Evolutionary conservation across 2,888 invertebrate genomes (phyloP).

Genomic region (Trichacis sp.): DNA sequence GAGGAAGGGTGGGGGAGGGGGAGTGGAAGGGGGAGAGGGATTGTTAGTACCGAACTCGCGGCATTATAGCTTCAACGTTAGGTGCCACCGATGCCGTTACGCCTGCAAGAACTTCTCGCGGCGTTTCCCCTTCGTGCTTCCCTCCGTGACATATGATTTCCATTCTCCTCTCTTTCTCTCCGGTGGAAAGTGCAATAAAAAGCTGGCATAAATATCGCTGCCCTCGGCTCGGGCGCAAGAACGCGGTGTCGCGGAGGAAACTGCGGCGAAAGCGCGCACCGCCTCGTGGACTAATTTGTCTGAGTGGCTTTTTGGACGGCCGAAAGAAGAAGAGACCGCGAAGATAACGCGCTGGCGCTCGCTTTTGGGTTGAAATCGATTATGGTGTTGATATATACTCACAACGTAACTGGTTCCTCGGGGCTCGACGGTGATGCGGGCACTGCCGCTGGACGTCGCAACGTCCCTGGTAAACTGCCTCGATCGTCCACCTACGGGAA

Average conservation of each 20-base stretch:
- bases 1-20: conserved; percentile 44
- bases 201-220: conserved; percentile 65
- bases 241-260: conserved; percentile 47
- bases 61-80: conserved; percentile 57
- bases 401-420: conserved; percentile 67
- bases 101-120: conserved; percentile 58
- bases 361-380: conserved; percentile 31
- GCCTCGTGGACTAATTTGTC: conserved; percentile 62
- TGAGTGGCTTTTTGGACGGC: conserved; percentile 65
- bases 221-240: conserved; percentile 50
- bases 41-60: conserved; percentile 29
- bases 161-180: conserved; percentile 61
- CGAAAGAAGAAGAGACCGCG: conserved; percentile 42
- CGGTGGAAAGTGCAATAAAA: conserved; percentile 63
- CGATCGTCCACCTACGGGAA: conserved; percentile 68
- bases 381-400: conserved; percentile 51
- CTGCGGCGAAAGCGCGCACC: conserved; percentile 30
- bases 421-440: conserved; percentile 63
- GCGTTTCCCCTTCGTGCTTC: conserved; percentile 28
- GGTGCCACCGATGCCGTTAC: conserved; percentile 51
- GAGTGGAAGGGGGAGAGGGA: conserved; percentile 12
- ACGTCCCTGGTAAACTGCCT: conserved; percentile 64
- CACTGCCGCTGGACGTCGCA: conserved; percentile 60
- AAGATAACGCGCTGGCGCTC: conserved; percentile 39
- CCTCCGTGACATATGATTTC: conserved; percentile 67